Evolutionary conservation across 2,888 invertebrate species (phyloP).

Genomic region (Synergus itoensis): DNA sequence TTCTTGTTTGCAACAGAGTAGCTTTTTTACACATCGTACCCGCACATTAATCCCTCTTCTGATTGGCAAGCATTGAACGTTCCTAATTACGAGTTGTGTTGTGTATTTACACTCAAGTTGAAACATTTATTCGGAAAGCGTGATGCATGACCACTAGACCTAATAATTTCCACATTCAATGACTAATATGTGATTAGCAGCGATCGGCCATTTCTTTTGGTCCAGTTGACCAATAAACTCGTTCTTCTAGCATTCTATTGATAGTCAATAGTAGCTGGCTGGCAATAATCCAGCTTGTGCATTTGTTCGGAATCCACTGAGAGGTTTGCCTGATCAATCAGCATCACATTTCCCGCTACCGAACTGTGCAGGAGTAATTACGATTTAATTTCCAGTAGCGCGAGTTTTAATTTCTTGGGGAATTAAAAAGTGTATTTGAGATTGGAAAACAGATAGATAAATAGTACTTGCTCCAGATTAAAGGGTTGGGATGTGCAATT

Average conservation of each 20-base stretch:
- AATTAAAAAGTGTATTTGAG: constrained; percentile 2
- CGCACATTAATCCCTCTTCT: constrained; percentile 31
- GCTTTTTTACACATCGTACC: constrained; percentile 23
- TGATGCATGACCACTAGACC: constrained; percentile 51
- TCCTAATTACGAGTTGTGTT: constrained; percentile 38
- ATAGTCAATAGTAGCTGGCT: constrained; percentile 7
- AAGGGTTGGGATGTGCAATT: constrained; percentile 12
- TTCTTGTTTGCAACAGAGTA: constrained; percentile 2
- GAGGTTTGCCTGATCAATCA: constrained; percentile 35
- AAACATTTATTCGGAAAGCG: constrained; percentile 48
- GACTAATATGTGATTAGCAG: constrained; percentile 55
- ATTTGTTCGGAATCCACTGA: constrained; percentile 24
- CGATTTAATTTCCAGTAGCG: constrained; percentile 34
- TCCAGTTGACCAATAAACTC: constrained; percentile 31
- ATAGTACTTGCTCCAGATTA: background rate
- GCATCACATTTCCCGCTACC: constrained; percentile 29
- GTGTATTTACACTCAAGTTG: constrained; percentile 38
- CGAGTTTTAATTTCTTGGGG: background rate
- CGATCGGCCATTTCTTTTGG: constrained; percentile 43
- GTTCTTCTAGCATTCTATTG: constrained; percentile 39
- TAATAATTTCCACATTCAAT: constrained; percentile 54
- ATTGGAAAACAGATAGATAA: constrained; percentile 25
- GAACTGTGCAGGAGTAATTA: constrained; percentile 18
- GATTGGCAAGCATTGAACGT: constrained; percentile 36
- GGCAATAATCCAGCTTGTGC: constrained; percentile 13